These are phyloP conservation scores for Ophioderma brevispina DNA, from an alignment of 35 echinoderm and acorn worm genomes.

Conservation along the genomic window DNA sequence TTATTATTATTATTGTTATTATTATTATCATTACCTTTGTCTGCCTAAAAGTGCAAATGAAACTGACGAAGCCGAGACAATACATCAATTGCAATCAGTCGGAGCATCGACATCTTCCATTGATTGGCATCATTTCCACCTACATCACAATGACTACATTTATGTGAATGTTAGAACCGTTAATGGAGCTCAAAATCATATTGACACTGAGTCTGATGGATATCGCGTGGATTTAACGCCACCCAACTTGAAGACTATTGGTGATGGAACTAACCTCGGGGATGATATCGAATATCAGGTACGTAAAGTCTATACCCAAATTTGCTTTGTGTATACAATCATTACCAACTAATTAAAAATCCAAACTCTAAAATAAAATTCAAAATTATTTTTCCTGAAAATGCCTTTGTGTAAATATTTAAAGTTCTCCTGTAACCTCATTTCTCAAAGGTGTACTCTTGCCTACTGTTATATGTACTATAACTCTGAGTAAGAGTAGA, in stretches of 20 bases:
- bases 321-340: too few relatives aligned
- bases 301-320: not conserved
- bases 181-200: conserved; percentile 23
- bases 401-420: too few relatives aligned
- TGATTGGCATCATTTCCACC: conserved; percentile 65
- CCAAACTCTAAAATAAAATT: too few relatives aligned
- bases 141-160: conserved; percentile 37
- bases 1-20: too few relatives aligned
- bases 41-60: not conserved
- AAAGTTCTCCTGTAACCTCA: too few relatives aligned
- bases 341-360: too few relatives aligned
- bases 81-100: conserved; percentile 36
- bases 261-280: conserved; percentile 10
- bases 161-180: conserved; percentile 30
- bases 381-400: too few relatives aligned
- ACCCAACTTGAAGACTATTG: conserved; percentile 13
- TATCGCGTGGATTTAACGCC: conserved; percentile 35
- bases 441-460: too few relatives aligned
- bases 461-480: too few relatives aligned
- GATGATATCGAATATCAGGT: conserved; percentile 32
- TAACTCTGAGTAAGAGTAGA: too few relatives aligned
- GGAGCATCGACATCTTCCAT: not conserved
- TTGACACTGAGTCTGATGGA: conserved; percentile 18
- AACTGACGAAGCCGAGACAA: conserved; percentile 5
- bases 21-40: too few relatives aligned